These are phyloP conservation scores for Drosophila crucigera DNA, from an alignment of 2,888 invertebrate genomes.

Conservation along the genomic window DNA sequence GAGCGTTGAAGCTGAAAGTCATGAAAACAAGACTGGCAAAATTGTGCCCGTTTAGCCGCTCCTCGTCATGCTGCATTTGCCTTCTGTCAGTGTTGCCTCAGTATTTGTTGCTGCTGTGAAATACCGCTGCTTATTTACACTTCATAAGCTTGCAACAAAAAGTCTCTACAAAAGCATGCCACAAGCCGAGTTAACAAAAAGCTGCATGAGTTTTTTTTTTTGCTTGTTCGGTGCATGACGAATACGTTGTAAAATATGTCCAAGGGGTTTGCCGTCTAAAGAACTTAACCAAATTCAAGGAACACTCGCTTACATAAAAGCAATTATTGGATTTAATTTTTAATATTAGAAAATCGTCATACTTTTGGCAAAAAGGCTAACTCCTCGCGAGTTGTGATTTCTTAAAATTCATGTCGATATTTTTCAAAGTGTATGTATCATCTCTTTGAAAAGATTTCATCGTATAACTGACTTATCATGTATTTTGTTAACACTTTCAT, in stretches of 20 bases:
- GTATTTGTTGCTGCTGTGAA: constrained; percentile 52
- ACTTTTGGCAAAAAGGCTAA: no score
- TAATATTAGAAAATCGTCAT: no score
- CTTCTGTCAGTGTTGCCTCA: neutral
- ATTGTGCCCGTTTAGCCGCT: neutral
- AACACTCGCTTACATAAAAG: neutral
- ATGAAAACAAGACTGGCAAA: constrained; percentile 26
- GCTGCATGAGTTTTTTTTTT: constrained; percentile 20
- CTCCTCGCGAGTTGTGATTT: neutral
- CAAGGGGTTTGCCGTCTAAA: neutral
- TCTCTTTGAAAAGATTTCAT: neutral
- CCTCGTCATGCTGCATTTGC: neutral
- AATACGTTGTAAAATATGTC: neutral
- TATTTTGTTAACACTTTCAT: neutral
- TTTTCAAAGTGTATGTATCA: neutral
- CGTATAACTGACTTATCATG: neutral
- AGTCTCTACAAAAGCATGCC: constrained; percentile 4
- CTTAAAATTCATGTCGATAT: neutral
- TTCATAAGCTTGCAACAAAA: constrained; percentile 70
- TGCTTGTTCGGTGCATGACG: neutral
- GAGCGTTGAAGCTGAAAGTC: constrained; percentile 45
- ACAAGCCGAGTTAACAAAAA: constrained; percentile 23
- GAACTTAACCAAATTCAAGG: neutral
- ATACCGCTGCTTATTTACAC: constrained; percentile 75
- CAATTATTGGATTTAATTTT: no score